Base-by-base conservation (phyloP, 1,140 invertebrate species). In the Elymnias hypermnestra region DNA sequence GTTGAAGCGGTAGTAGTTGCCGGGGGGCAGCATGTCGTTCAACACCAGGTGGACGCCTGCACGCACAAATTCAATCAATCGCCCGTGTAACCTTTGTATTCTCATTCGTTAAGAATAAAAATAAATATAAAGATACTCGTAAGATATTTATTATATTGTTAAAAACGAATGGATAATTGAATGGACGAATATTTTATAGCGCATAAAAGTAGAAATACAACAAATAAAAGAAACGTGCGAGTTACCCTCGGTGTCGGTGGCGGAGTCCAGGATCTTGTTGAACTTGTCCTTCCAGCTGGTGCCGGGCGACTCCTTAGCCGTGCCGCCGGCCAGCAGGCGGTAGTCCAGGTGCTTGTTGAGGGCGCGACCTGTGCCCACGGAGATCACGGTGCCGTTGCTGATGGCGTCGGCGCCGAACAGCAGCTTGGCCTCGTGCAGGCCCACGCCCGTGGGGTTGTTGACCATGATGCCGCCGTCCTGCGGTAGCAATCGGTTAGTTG, bases 371-470 rank as follows among this genome's bases (percentile, higher is more conserved):
- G 94, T 97, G 6, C 97, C 97, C 53, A 97, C 89, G 0, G 95
- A 97, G 14, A 98, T 88, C 0, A 98, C 91, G 78, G 95, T 96
- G 3, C 62, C 71, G n/a, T 64, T 52, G 49, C 95, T 94, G 28
- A 97, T 87, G 0, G 88, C 82, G 62, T 89, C 90, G 43, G 92
- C 87, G 1, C 95, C 95, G 94, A 95, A 98, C 7, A 98, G 72
- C 23, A 93, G 88, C 64, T 91, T 91, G 0, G 94, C 92, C 86
- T 98, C 97, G 63, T 97, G 95, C 22, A 98, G 88, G 0, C 94
- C 97, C 1, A 98, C 90, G 1, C 94, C 93, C 8, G 95, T 93
- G 0, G 96, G 96, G 85, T 98, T 98, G 85, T 98, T 98, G 0
- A 93, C 91, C 66, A 97, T 82, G 55, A 97, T 90, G 8, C 96